Evolutionary conservation across 1,140 invertebrate genomes (phyloP).

Genomic region (Papilio aristodemus): DNA sequence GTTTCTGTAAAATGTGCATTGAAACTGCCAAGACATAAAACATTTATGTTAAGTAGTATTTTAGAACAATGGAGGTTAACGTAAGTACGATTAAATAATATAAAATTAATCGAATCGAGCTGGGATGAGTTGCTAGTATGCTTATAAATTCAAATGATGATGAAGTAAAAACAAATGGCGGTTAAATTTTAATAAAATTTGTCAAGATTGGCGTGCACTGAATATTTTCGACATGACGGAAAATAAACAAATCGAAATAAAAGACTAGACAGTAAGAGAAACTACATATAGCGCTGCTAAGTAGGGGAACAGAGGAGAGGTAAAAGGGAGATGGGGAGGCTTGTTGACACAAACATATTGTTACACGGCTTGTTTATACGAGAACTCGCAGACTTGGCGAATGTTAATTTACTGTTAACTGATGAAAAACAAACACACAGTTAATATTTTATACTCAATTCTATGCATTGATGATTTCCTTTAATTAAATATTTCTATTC

Average conservation of each 20-base stretch:
- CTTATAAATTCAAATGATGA: too few relatives aligned
- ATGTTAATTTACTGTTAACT: slow-evolving; percentile 52
- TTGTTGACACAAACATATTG: slow-evolving; percentile 33
- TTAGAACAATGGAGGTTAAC: background rate
- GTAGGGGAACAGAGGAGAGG: background rate
- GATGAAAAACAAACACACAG: slow-evolving; percentile 48
- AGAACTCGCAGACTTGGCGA: slow-evolving; percentile 42
- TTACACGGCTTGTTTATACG: slow-evolving; percentile 35
- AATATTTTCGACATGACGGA: background rate
- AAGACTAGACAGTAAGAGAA: slow-evolving; percentile 7
- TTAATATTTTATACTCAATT: slow-evolving; percentile 40
- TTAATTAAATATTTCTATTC: background rate
- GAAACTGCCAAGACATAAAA: background rate
- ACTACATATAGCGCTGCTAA: slow-evolving; percentile 3
- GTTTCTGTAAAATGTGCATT: background rate
- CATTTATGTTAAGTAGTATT: background rate
- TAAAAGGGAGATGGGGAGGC: background rate
- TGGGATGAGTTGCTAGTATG: too few relatives aligned
- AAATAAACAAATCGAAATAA: slow-evolving; percentile 1
- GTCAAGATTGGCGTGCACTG: background rate
- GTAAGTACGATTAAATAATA: background rate
- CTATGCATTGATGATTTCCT: background rate
- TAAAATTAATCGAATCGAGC: too few relatives aligned
- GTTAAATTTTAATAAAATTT: too few relatives aligned
- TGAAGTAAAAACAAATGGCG: too few relatives aligned